phyloP scores from a whole-genome alignment of 2,113 vertebrate genomes.

The Rhinichthys klamathensis region DNA sequence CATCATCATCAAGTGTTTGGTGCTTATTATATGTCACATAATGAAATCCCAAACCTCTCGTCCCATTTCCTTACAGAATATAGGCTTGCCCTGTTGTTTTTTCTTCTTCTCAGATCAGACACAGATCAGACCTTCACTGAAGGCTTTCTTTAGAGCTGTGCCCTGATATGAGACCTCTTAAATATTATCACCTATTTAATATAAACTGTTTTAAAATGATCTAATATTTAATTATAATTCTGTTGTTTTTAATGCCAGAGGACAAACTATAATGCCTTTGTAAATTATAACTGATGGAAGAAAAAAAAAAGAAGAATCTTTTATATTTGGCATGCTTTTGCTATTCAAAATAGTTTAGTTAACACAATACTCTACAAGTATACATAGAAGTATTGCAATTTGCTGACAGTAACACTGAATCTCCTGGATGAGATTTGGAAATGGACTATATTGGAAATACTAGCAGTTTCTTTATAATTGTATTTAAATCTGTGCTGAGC shows the following conservation, averaged over 20 bases:
- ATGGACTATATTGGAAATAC: slow-evolving; percentile 66
- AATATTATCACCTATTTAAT: slow-evolving; percentile 27
- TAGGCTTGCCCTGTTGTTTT: neutral
- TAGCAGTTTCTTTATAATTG: slow-evolving; percentile 49
- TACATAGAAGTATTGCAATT: slow-evolving; percentile 81
- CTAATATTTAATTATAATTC: neutral
- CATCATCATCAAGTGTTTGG: slow-evolving; percentile 2
- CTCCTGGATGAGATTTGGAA: slow-evolving; percentile 72
- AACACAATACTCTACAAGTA: slow-evolving; percentile 83
- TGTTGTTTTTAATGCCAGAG: slow-evolving; percentile 43
- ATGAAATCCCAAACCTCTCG: neutral
- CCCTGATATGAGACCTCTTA: neutral
- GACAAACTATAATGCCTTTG: slow-evolving; percentile 65
- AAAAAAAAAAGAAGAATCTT: slow-evolving; percentile 57
- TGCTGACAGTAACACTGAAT: slow-evolving; percentile 78
- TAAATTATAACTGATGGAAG: slow-evolving; percentile 66
- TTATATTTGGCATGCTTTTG: slow-evolving; percentile 83
- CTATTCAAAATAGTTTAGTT: slow-evolving; percentile 80
- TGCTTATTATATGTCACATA: slow-evolving; percentile 18
- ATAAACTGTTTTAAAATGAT: slow-evolving; percentile 3
- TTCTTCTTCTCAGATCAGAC: slow-evolving; percentile 14
- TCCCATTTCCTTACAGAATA: neutral
- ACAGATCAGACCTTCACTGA: slow-evolving; percentile 27
- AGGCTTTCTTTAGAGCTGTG: slow-evolving; percentile 38
- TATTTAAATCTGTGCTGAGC: slow-evolving; percentile 61